These are phyloP conservation scores for Equus przewalskii DNA, from an alignment of 2,113 vertebrate species.

Conservation along the genomic window DNA sequence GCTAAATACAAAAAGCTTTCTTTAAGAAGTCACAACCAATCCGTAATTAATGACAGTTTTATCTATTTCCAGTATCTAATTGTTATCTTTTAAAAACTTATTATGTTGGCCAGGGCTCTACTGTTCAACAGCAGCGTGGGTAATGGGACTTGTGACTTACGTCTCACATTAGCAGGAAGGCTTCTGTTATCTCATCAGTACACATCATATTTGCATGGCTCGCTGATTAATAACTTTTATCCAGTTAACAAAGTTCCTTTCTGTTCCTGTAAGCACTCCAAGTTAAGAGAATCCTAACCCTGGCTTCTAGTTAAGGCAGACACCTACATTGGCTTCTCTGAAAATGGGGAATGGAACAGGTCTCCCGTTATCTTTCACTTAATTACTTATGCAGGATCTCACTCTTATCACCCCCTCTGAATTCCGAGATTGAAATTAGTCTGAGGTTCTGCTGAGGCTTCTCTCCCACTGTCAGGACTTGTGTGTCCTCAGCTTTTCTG, in stretches of 20 bases:
- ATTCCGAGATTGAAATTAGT: not conserved
- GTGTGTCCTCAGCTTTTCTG: not conserved
- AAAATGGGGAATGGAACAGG: not conserved
- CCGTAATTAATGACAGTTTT: not conserved
- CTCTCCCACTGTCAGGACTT: no score
- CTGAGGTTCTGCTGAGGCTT: not conserved
- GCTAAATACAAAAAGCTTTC: not conserved
- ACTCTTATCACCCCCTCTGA: not conserved
- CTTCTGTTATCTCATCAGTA: not conserved
- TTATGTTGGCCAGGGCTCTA: not conserved
- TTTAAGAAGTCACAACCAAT: not conserved
- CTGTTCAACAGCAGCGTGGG: not conserved
- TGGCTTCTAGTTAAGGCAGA: not conserved
- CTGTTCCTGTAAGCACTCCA: not conserved
- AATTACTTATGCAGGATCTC: no score
- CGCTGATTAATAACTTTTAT: not conserved
- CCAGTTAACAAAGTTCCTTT: not conserved
- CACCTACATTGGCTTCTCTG: not conserved
- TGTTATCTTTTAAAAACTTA: not conserved
- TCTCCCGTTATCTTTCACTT: not conserved
- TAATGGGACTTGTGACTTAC: not conserved
- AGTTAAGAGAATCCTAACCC: not conserved
- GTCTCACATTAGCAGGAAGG: not conserved
- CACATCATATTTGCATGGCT: not conserved
- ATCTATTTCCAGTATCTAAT: not conserved